Evolutionary conservation across 2,113 vertebrate species (phyloP).

Genomic region (Eulemur macaco): DNA sequence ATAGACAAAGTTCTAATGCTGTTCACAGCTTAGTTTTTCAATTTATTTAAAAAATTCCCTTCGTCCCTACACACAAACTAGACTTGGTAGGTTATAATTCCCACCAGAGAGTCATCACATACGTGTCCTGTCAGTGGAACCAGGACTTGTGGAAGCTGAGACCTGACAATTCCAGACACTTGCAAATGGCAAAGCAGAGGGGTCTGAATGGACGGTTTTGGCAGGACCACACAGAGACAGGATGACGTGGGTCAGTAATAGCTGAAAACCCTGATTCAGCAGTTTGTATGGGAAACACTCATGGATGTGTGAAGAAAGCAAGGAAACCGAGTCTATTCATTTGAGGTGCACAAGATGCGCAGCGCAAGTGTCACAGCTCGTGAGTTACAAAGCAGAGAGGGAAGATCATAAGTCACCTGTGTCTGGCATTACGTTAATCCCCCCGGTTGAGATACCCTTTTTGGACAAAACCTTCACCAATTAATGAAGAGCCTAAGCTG

Average conservation of each 20-base stretch:
- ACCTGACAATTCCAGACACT: conserved; percentile 40
- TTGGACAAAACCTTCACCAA: not conserved
- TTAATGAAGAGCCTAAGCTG: not conserved
- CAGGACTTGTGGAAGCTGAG: conserved; percentile 47
- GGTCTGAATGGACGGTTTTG: not conserved
- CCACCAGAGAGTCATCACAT: not conserved
- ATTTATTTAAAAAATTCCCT: conserved; percentile 79
- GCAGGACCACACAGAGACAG: conserved; percentile 65
- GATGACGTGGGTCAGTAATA: not conserved
- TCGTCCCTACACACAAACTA: conserved; percentile 77
- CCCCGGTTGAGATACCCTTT: conserved; percentile 16
- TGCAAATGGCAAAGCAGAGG: conserved; percentile 40
- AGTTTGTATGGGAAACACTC: not conserved
- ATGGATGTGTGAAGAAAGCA: not conserved
- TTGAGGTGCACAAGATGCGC: not conserved
- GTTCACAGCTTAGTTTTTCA: conserved; percentile 88
- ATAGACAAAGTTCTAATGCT: conserved; percentile 84
- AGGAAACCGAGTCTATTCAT: not conserved
- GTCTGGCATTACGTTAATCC: not conserved
- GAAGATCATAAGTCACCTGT: not conserved
- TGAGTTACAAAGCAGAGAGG: conserved; percentile 40
- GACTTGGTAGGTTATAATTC: conserved; percentile 50
- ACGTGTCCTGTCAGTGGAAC: conserved; percentile 45
- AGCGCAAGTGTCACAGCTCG: conserved; percentile 46
- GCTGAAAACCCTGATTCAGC: not conserved